A percentile compares a stretch with the other conserved stretches of the same genome.
phyloP scores from a whole-genome alignment of 2,797 vertebrate species.

The Naso thynnoides region DNA sequence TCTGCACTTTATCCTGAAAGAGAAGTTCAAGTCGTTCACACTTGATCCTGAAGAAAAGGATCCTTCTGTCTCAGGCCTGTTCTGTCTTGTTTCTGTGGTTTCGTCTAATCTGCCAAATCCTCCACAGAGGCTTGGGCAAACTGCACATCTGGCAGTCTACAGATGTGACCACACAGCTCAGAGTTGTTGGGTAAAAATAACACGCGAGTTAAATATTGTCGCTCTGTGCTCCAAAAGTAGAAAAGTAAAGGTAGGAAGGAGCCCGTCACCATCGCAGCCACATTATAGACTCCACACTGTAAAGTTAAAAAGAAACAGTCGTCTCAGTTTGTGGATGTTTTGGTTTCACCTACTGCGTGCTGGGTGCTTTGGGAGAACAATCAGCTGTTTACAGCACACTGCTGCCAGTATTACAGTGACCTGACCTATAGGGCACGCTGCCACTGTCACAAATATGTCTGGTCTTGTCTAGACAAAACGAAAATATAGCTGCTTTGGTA shows the following conservation, averaged over 20 bases:
- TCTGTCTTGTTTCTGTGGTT: slow-evolving; percentile 67
- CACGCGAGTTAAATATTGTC: slow-evolving; percentile 35
- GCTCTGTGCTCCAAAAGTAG: not conserved
- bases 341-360: not conserved
- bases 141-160: slow-evolving; percentile 57
- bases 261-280: not conserved
- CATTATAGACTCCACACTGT: slow-evolving; percentile 1
- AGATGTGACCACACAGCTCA: slow-evolving; percentile 63
- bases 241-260: slow-evolving; percentile 7
- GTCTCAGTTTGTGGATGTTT: slow-evolving; percentile 4
- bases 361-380: not conserved
- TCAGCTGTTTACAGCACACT: slow-evolving; percentile 45
- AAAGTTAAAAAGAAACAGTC: slow-evolving; percentile 16
- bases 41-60: slow-evolving; percentile 18
- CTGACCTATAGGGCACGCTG: slow-evolving; percentile 59
- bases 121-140: slow-evolving; percentile 44
- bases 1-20: not conserved
- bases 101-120: slow-evolving; percentile 68
- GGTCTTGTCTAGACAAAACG: slow-evolving; percentile 77
- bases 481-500: slow-evolving; percentile 78
- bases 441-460: slow-evolving; percentile 62
- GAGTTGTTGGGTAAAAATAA: slow-evolving; percentile 50
- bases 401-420: slow-evolving; percentile 48
- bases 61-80: slow-evolving; percentile 58
- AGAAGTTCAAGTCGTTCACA: not conserved